Conservation (phyloP, 2,113 vertebrate species). For the Mesitornis unicolor region DNA sequence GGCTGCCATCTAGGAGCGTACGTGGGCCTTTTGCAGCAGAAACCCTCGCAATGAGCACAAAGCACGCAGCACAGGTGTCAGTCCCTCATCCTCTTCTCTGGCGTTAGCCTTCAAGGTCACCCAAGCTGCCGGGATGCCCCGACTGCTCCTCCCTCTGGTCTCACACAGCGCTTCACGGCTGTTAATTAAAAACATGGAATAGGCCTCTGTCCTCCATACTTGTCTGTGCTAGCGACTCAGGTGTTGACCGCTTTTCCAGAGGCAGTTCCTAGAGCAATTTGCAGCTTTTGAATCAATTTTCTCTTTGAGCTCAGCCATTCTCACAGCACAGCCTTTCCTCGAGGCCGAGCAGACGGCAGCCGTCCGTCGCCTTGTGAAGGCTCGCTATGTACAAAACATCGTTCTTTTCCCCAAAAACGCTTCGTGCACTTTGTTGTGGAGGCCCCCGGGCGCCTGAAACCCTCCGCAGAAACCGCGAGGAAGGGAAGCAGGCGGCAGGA, state of each 20-base stretch:
- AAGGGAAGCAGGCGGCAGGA: too few relatives aligned
- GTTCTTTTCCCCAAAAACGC: background rate
- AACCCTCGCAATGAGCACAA: rapidly evolving
- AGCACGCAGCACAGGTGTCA: background rate
- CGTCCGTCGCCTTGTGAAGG: background rate
- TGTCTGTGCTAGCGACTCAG: too few relatives aligned
- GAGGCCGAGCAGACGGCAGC: rapidly evolving
- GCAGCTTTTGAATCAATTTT: background rate
- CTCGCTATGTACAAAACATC: background rate
- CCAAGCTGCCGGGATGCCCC: rapidly evolving
- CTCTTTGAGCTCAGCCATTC: background rate
- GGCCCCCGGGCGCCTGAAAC: background rate
- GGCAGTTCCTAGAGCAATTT: background rate
- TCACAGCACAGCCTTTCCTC: background rate
- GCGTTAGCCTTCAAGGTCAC: background rate
- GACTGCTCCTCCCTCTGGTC: background rate
- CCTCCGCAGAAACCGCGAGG: background rate
- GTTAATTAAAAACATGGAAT: background rate
- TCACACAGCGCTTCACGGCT: rapidly evolving
- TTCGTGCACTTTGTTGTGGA: background rate
- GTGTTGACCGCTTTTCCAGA: rapidly evolving
- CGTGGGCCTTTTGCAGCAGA: rapidly evolving
- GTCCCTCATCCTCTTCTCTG: rapidly evolving
- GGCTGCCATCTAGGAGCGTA: rapidly evolving
- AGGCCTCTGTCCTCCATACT: rapidly evolving